Evolutionary conservation across 35 echinoderm and acorn worm genomes (phyloP), one percentile per base, ranked within the genome.

Genomic region (Amphiura filiformis): DNA sequence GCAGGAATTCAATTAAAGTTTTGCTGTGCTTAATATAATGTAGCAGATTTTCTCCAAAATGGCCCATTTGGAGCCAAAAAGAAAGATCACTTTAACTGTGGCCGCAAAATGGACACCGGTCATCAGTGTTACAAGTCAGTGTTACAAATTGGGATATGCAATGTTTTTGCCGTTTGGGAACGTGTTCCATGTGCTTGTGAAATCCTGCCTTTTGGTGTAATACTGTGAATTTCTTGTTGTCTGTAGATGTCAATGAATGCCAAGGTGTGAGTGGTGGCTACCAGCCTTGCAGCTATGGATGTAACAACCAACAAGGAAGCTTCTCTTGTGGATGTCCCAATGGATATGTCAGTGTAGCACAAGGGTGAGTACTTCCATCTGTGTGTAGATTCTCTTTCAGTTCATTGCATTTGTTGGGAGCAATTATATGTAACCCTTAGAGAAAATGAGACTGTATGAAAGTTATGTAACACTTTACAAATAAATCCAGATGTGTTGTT

Each of bases 241-340:
- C 0, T 84, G 18, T 39, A 99, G 96, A 99, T 88, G 76, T 99
- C n/a, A 91, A 99, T 82, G 96, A 99, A 79, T 99, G 96, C 81
- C 39, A 38, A 22, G 86, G 91, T 37, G 84, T 75, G 36, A 84
- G 78, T 11, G 79, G 86, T 80, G 86, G 86, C 9, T 88, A 84
- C 80, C 81, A 83, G 33, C 96, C 96, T 0, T 99, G 96, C 35
- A 79, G 87, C 35, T 94, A 92, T 83, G 90, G 90, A 23, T 99
- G 96, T 56, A 77, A 90, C 34, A 99, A 99, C 84, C 52, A 78
- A n/a, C 86, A 83, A 38, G 96, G 93, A 31, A 95, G 96, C 87
- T 99, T 99, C 84, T 31, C 65, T 0, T 99, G 92, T 88, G 96
- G 96, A 31, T 99, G 96, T 92, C 96, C 96, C 13, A 80, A 82